Conservation (phyloP, 2,888 invertebrate genomes). For the Argyresthia goedartella region DNA sequence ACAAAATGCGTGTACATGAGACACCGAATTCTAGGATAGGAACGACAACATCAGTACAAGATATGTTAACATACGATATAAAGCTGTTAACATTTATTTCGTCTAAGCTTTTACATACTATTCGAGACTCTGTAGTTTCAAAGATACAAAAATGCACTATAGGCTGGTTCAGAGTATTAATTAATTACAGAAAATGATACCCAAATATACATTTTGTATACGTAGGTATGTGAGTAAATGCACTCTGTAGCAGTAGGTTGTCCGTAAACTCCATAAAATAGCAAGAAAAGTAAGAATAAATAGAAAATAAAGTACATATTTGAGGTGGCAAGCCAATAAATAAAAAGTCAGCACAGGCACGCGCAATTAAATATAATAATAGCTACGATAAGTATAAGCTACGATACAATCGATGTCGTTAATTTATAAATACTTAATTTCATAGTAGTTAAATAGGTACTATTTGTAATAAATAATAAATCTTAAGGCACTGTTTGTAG, state of each 20-base stretch:
- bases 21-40: constrained; percentile 28
- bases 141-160: too few relatives aligned
- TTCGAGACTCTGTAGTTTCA: too few relatives aligned
- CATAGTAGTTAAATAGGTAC: constrained; percentile 13
- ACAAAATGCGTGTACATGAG: too few relatives aligned
- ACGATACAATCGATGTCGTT: neutral
- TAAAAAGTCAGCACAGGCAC: neutral
- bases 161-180: too few relatives aligned
- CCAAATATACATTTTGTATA: neutral
- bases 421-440: constrained; percentile 3
- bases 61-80: constrained; percentile 29
- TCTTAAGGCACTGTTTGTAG: constrained; percentile 64
- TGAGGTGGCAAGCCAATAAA: neutral
- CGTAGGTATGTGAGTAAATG: neutral
- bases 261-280: too few relatives aligned
- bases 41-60: constrained; percentile 62
- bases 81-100: neutral
- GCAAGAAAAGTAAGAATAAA: too few relatives aligned
- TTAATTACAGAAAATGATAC: neutral
- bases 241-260: neutral
- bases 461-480: constrained; percentile 65
- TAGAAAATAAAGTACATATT: too few relatives aligned
- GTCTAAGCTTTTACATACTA: too few relatives aligned
- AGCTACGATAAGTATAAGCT: neutral
- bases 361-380: neutral